Conservation (phyloP, 2,797 vertebrate genomes). For the Eupleurogrammus muticus region DNA sequence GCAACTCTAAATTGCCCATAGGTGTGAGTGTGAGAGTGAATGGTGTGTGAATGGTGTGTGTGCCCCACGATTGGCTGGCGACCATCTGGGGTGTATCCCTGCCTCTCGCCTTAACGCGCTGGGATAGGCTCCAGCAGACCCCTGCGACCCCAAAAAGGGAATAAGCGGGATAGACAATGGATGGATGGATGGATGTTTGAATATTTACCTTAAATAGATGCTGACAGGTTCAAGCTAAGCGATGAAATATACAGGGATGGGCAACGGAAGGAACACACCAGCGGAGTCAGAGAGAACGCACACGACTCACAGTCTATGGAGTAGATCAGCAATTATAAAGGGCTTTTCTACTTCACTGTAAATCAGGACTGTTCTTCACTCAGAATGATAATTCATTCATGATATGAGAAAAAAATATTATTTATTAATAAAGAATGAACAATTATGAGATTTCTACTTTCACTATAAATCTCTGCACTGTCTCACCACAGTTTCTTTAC, state of each 20-base stretch:
- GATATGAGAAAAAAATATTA: slow-evolving; percentile 5
- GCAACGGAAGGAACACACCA: neutral
- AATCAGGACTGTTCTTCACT: neutral
- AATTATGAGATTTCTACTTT: slow-evolving; percentile 14
- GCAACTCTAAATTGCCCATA: no score
- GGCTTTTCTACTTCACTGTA: neutral
- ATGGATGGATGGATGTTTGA: no score
- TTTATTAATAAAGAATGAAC: slow-evolving; percentile 13
- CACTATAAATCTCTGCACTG: slow-evolving; percentile 8
- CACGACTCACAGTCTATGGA: neutral
- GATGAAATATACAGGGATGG: neutral
- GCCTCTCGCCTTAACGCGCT: no score
- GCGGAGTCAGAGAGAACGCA: neutral
- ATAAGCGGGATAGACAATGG: no score
- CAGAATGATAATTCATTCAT: slow-evolving; percentile 5
- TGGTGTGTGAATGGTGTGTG: no score
- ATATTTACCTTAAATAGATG: neutral
- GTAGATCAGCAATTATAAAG: neutral
- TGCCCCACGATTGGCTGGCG: no score
- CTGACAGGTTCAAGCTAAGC: neutral
- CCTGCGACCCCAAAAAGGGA: no score
- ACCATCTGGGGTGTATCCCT: no score
- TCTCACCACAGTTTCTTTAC: neutral
- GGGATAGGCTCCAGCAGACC: no score
- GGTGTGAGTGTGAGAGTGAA: no score